phyloP scores from a whole-genome alignment of 2,888 invertebrate genomes.

The Tethea ocularis region DNA sequence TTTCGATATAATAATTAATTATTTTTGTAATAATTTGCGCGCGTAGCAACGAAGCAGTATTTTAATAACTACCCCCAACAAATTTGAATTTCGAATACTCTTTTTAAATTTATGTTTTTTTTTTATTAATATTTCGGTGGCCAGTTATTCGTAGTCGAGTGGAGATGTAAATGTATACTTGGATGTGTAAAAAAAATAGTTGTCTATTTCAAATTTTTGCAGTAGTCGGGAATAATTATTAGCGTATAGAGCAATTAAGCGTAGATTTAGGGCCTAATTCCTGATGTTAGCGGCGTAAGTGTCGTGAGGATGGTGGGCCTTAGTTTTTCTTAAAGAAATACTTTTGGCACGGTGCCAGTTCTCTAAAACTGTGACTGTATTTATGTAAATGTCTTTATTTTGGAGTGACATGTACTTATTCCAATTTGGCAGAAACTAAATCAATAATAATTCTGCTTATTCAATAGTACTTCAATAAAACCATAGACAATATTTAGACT shows the following conservation, averaged over 20 bases:
- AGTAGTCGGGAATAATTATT: conserved; percentile 50
- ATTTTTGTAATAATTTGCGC: conserved; percentile 73
- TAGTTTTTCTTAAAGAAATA: conserved; percentile 37
- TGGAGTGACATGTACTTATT: conserved; percentile 23
- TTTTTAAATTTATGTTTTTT: conserved; percentile 20
- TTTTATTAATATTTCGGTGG: conserved; percentile 47
- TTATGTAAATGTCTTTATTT: conserved; percentile 14
- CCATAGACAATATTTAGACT: neutral
- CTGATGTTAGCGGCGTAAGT: conserved; percentile 17
- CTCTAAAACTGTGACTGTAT: conserved; percentile 28
- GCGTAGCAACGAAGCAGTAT: conserved; percentile 79
- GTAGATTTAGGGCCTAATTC: conserved; percentile 60
- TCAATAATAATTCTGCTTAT: neutral
- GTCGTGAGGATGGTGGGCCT: conserved; percentile 23
- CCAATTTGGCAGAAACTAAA: neutral
- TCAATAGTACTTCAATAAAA: neutral
- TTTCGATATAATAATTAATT: conserved; percentile 57
- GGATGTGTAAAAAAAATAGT: conserved; percentile 60
- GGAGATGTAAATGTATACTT: conserved; percentile 59
- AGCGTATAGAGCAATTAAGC: conserved; percentile 41
- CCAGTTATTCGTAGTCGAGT: conserved; percentile 61
- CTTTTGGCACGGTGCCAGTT: conserved; percentile 36
- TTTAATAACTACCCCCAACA: conserved; percentile 39
- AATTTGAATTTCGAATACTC: neutral
- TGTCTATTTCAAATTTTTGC: conserved; percentile 59